Conservation (phyloP, 1,140 invertebrate genomes). For the Trinorchestia longiramus region DNA sequence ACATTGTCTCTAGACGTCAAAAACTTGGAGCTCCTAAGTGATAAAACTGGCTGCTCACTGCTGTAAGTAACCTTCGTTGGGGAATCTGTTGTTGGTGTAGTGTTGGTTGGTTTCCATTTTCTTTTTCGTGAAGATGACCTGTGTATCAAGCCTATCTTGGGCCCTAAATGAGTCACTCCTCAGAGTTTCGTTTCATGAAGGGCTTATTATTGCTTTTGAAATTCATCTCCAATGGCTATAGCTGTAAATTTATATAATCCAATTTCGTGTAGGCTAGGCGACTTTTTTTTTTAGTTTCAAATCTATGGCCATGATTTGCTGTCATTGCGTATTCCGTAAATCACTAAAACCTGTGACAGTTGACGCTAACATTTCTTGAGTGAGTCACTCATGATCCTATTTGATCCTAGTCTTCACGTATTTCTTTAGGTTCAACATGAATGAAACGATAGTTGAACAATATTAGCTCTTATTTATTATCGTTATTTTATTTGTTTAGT, state of each 20-base stretch:
- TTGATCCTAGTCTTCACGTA: too few relatives aligned
- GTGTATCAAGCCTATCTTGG: not conserved
- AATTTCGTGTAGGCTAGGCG: too few relatives aligned
- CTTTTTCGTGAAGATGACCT: not conserved
- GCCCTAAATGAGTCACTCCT: not conserved
- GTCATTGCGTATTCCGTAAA: too few relatives aligned
- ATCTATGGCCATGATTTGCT: too few relatives aligned
- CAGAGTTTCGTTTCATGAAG: not conserved
- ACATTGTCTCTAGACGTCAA: too few relatives aligned
- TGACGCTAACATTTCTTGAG: too few relatives aligned
- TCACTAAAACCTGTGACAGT: too few relatives aligned
- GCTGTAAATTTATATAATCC: too few relatives aligned
- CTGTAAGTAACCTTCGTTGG: not conserved
- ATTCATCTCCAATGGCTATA: not conserved
- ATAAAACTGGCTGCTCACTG: not conserved
- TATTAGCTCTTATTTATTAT: not conserved
- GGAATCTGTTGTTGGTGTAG: not conserved
- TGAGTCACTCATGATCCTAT: too few relatives aligned
- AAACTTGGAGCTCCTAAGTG: not conserved
- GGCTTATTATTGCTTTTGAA: not conserved
- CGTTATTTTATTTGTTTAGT: not conserved
- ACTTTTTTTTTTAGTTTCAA: too few relatives aligned
- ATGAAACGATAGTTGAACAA: not conserved
- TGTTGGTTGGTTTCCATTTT: not conserved
- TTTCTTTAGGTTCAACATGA: not conserved